Evolutionary conservation across 2,888 invertebrate species (phyloP), one percentile per base, ranked within the genome.

Genomic region (Drosophila nr. fundita): DNA sequence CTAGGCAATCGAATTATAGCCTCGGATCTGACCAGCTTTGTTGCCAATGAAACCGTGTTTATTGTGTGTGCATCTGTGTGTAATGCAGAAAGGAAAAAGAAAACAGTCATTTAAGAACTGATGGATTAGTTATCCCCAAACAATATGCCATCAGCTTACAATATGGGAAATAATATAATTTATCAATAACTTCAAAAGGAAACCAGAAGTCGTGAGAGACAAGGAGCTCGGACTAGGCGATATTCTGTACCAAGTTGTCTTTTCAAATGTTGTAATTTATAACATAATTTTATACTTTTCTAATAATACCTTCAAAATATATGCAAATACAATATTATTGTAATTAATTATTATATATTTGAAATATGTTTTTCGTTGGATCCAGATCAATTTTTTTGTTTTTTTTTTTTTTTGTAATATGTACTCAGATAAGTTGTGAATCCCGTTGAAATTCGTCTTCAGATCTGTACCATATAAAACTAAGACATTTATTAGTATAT

Each of bases 1-100:
- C 40, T 68, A 54, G 65, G 75, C 80, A 88, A 88, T 88, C 87
- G 83, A 89, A 89, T 89, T 89, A 83, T 73, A 65, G 60, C 52
- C 70, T 65, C 52, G 15, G 27, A 42, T 59, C 72, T 53, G 11
- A 65, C 62, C 15, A 50, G 57, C 80, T 62, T 70, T 64, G 80
- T 78, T 79, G 70, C 58, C 67, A 68, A 29, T 40, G 55, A 30
- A 55, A 69, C 53, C 34, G 45, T 59, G 30, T 52, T 7, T 52
- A 18, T 52, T 42, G 57, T 36, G 42, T 32, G 53, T 27, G 38
- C 27, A 32, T 49, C 53, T 53, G 57, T 36, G 34, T 42, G 40
- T 49, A 0, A 21, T 64, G 18, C 36, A 18, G 36, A 38, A 4
- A 45, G 10, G 34, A 42, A 45, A 58, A 59, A 27, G 32, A 53